Conservation (phyloP, 2,797 vertebrate genomes). For the Ciconia nigra region DNA sequence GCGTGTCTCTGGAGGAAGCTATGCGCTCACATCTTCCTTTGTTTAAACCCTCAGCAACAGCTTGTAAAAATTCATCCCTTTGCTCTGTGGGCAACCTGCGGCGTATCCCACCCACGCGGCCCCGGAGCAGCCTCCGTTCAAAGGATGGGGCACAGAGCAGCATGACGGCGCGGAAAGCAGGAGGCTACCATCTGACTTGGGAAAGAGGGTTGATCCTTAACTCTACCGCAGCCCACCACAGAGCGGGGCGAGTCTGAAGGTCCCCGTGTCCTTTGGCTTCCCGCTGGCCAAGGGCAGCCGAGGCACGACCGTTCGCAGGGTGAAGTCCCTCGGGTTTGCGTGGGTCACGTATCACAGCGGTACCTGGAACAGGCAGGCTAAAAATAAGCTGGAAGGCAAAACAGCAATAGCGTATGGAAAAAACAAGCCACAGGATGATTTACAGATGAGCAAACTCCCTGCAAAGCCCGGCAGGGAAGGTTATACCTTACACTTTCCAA, state of each 20-base stretch:
- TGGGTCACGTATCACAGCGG: rapidly evolving
- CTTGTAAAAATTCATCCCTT: neutral
- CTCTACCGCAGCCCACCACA: neutral
- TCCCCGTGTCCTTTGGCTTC: neutral
- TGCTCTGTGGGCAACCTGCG: neutral
- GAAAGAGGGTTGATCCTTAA: neutral
- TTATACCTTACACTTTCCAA: neutral
- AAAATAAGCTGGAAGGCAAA: neutral
- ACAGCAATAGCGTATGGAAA: neutral
- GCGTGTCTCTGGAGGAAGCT: neutral
- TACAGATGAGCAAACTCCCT: neutral
- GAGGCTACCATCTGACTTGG: neutral
- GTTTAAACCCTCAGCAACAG: neutral
- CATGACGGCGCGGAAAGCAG: rapidly evolving
- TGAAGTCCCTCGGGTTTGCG: neutral
- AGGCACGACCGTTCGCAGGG: rapidly evolving
- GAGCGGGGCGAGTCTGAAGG: neutral
- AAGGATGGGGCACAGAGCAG: neutral
- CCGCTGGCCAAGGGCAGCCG: neutral
- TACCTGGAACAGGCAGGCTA: neutral
- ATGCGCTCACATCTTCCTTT: neutral
- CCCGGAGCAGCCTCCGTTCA: neutral
- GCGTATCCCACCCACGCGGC: rapidly evolving
- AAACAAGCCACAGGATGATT: neutral
- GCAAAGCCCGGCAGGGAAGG: neutral